A percentile compares a stretch with the other conserved stretches of the same genome.
phyloP scores from a whole-genome alignment of 1,140 invertebrate genomes.

The Sipha flava region DNA sequence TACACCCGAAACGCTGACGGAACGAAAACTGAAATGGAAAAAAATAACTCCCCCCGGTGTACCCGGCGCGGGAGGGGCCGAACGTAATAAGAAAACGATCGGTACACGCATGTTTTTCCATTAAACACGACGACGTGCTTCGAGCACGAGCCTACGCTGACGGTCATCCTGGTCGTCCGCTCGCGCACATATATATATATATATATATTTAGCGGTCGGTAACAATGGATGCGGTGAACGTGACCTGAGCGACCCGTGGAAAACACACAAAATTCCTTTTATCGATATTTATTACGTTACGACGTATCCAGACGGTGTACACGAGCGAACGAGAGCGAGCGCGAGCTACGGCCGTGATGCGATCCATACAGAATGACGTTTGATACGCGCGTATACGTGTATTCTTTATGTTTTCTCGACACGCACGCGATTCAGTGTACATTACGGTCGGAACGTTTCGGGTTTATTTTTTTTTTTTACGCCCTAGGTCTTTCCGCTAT shows the following conservation, averaged over 20 bases:
- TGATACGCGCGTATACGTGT: no score
- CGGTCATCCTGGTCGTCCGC: neutral
- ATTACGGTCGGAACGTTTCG: neutral
- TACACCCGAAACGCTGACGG: neutral
- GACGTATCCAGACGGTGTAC: no score
- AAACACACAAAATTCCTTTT: constrained; percentile 3
- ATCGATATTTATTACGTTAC: no score
- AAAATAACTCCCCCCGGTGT: no score
- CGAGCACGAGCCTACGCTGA: neutral
- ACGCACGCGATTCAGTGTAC: constrained; percentile 1
- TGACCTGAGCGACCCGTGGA: constrained; percentile 11
- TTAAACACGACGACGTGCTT: neutral
- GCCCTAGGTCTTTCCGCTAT: neutral
- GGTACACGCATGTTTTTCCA: neutral
- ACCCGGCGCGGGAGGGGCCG: neutral
- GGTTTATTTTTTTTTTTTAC: neutral
- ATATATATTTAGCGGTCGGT: neutral
- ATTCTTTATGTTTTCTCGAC: neutral
- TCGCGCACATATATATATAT: no score
- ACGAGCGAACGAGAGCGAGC: neutral
- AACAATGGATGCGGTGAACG: neutral
- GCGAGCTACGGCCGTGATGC: neutral
- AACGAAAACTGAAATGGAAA: neutral
- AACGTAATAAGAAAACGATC: neutral
- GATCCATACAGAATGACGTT: neutral